Evolutionary conservation across 2,797 vertebrate genomes (phyloP), one percentile per base, ranked within the genome.

Genomic region (Echeneis naucrates): DNA sequence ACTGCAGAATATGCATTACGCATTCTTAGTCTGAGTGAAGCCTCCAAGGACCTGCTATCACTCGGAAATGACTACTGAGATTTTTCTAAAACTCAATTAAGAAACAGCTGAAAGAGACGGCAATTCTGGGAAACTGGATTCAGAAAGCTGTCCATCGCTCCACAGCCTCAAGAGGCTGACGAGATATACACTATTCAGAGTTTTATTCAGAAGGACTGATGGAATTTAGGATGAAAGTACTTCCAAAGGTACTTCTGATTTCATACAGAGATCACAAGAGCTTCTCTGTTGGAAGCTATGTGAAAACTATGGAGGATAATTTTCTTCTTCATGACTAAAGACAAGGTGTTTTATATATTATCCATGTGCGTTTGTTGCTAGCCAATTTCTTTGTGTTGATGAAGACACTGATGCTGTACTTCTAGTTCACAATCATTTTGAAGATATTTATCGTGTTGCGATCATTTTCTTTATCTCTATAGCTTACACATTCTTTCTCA

Each of bases 61-160:
- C 53, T 57, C 70, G 55, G 68, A 21, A 73, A 32, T 19, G 66
- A 76, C 65, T 32, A 19, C 69, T 62, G 71, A 75, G 76, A 37
- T 69, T 79, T 61, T 82, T 86, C 55, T 71, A 64, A 78, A 87
- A 81, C 79, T 89, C 71, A 91, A 90, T 87, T 90, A 89, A 59
- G 69, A 71, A 79, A 65, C 37, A 58, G 67, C 75, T 70, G 40
- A 84, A 76, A 78, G 52, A 81, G 54, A 50, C 48, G 61, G 33
- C 66, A 61, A 81, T 77, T 69, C 32, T 38, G 35, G 23, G 44
- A 69, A 79, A 72, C 26, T 53, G 45, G 37, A 68, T 68, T 80
- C 23, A 68, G 66, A 71, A 38, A 50, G 61, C 52, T 76, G 74
- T 72, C 70, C 64, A 35, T 87, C 78, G 65, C 51, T 53, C n/a